phyloP scores from a whole-genome alignment of 2,888 invertebrate genomes.

The Folsomia manolachei region DNA sequence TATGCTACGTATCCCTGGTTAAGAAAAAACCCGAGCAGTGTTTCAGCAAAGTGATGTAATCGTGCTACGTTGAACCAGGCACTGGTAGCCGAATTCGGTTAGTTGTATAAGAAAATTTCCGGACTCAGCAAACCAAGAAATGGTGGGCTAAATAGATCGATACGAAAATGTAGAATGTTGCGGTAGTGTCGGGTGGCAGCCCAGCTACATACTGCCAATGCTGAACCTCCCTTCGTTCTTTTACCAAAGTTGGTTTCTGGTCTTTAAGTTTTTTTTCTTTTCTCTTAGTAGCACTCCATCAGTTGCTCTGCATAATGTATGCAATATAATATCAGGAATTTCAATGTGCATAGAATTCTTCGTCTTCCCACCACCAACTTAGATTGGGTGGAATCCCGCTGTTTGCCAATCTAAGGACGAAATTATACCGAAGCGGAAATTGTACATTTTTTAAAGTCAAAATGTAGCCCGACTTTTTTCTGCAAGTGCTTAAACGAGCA shows the following conservation, averaged over 20 bases:
- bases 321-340: neutral
- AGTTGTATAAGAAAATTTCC: neutral
- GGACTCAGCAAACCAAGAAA: neutral
- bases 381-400: neutral
- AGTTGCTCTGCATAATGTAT: neutral
- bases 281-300: too few relatives aligned
- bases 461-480: neutral
- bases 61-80: too few relatives aligned
- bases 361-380: neutral
- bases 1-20: neutral
- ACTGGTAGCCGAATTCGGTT: neutral
- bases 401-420: neutral
- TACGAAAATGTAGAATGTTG: neutral
- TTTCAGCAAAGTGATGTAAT: neutral
- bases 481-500: neutral
- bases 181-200: neutral
- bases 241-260: too few relatives aligned
- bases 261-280: too few relatives aligned
- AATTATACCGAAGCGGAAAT: conserved; percentile 1
- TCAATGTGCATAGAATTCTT: neutral
- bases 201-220: neutral
- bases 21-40: too few relatives aligned
- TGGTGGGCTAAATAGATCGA: neutral
- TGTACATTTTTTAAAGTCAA: neutral
- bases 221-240: neutral